phyloP scores from a whole-genome alignment of 2,113 vertebrate species.

The Sprattus sprattus region DNA sequence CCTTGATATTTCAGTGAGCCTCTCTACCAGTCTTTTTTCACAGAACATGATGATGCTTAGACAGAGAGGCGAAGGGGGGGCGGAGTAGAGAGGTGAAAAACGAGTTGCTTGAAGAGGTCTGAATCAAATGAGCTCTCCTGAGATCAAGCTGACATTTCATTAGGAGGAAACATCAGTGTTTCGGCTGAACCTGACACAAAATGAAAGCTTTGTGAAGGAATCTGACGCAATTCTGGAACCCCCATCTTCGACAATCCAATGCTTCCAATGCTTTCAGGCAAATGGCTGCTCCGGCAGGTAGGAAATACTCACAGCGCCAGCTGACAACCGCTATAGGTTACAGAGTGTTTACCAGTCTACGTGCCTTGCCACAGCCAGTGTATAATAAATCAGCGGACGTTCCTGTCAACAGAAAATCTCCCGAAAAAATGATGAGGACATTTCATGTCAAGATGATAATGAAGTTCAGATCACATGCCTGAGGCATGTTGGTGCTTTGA shows the following conservation, averaged over 20 bases:
- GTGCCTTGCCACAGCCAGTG: neutral
- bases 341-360: neutral
- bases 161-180: conserved; percentile 50
- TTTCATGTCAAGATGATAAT: conserved; percentile 10
- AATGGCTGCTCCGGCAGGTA: neutral
- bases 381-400: neutral
- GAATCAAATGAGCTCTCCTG: conserved; percentile 39
- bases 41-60: neutral
- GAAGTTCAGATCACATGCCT: neutral
- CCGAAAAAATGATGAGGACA: neutral
- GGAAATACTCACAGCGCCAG: neutral
- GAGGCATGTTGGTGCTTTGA: neutral
- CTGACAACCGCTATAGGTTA: neutral
- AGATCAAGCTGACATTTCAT: conserved; percentile 62
- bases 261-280: neutral
- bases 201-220: conserved; percentile 7
- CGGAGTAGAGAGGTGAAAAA: neutral
- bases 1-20: neutral
- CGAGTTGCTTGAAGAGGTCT: conserved; percentile 23
- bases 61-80: neutral
- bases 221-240: neutral
- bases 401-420: neutral
- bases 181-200: conserved; percentile 31
- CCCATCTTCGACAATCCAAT: neutral
- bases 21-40: neutral